Evolutionary conservation across 2,113 vertebrate species (phyloP), one percentile per base, ranked within the genome.

Genomic region (Pterophyllum scalare): DNA sequence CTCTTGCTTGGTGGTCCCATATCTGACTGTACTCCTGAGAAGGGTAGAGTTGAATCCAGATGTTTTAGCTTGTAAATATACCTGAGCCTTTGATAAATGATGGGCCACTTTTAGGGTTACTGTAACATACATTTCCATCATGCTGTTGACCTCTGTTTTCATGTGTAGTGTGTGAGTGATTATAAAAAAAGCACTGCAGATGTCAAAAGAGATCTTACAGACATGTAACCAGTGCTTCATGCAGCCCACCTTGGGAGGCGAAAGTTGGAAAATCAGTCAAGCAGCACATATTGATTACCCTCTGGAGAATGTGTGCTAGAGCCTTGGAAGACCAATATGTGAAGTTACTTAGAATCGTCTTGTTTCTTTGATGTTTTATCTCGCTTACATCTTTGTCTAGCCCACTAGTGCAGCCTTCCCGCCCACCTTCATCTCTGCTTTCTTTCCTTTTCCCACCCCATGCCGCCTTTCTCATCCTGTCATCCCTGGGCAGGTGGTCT

Each of bases 291-390:
- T 93, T 85, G 89, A 94, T 93, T 92, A 84, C 83, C 85, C 90
- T 89, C 92, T 86, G 40, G 92, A 94, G 92, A 93, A 84, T 82
- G 72, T 65, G 83, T 19, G 75, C 81, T 78, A 82, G 79, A 85
- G n/a, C 67, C 83, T 85, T 94, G 77, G 76, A 84, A 87, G 87
- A 64, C 77, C 91, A 93, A 93, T 93, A 92, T 94, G 92, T 91
- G 91, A 94, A 94, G 89, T 91, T 90, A 94, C 93, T 95, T 94
- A 91, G 89, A 93, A 79, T 77, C 76, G 74, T 88, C 79, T 88
- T 58, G 65, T 90, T 85, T 93, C 90, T 93, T 94, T 94, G 90
- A 90, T 89, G 91, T 87, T 93, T 93, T 93, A 90, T 87, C 81
- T 93, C 84, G 46, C 84, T 75, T 83, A 89, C 87, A 87, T 92